These are phyloP conservation scores for Fragariocoptes setiger DNA, from an alignment of 1,140 invertebrate species.

Conservation along the genomic window DNA sequence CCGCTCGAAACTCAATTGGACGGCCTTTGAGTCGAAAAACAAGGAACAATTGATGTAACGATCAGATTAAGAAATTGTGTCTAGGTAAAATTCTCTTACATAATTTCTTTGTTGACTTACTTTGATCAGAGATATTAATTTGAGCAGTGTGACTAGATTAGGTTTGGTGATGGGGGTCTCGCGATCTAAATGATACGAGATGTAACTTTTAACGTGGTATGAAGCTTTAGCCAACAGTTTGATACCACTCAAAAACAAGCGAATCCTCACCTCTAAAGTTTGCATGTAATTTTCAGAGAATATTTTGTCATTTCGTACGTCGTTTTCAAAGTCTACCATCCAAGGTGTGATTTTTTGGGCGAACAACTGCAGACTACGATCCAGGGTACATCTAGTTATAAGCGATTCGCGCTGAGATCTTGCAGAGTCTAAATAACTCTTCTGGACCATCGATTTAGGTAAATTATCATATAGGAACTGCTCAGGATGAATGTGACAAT, in stretches of 20 bases:
- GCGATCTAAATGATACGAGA: slow-evolving; percentile 3
- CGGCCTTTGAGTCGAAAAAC: too few species aligned
- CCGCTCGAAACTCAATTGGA: slow-evolving; percentile 3
- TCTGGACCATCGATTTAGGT: slow-evolving; percentile 5
- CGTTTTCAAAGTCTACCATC: slow-evolving; percentile 8
- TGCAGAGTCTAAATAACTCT: slow-evolving; percentile 7
- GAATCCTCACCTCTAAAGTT: background rate
- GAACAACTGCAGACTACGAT: slow-evolving; percentile 8
- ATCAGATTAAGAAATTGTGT: background rate
- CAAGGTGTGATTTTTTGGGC: slow-evolving; percentile 11
- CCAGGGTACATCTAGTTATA: slow-evolving; percentile 10
- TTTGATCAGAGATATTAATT: slow-evolving; percentile 8
- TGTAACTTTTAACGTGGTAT: slow-evolving; percentile 3
- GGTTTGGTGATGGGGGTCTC: slow-evolving; percentile 2
- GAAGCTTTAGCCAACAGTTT: slow-evolving; percentile 1
- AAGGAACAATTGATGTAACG: background rate
- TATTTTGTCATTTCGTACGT: background rate
- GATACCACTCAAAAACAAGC: slow-evolving; percentile 5
- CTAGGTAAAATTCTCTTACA: background rate
- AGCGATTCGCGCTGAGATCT: slow-evolving; percentile 7
- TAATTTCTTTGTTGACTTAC: slow-evolving; percentile 5
- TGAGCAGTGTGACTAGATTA: slow-evolving; percentile 4
- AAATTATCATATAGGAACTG: slow-evolving; percentile 3
- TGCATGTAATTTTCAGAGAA: slow-evolving; percentile 3
- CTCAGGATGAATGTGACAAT: slow-evolving; percentile 4